Evolutionary conservation across 2,888 invertebrate species (phyloP).

Genomic region (Tuberolachnus salignus): DNA sequence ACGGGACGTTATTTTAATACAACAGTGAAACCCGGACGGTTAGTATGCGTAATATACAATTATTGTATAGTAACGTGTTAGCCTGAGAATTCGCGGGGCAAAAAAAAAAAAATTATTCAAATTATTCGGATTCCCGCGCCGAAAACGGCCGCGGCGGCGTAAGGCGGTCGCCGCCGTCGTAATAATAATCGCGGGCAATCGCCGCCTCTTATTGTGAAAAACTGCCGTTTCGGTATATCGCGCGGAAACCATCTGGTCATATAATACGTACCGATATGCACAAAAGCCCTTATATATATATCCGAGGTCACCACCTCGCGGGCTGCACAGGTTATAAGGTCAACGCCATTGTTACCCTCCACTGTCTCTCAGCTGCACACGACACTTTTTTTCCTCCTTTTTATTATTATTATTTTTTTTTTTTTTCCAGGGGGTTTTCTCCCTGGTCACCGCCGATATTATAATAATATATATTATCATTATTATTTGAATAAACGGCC

Average conservation of each 20-base stretch:
- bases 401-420: not conserved
- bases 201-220: constrained; percentile 42
- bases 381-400: constrained; percentile 20
- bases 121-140: constrained; percentile 32
- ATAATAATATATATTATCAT: too few species aligned
- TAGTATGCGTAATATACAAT: too few species aligned
- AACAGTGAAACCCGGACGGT: too few species aligned
- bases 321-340: constrained; percentile 49
- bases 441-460: constrained; percentile 21
- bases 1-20: too few species aligned
- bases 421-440: constrained; percentile 38
- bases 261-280: too few species aligned
- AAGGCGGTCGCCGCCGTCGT: not conserved
- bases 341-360: constrained; percentile 36
- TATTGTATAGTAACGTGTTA: not conserved
- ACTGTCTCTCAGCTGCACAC: constrained; percentile 38
- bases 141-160: constrained; percentile 4
- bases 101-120: constrained; percentile 15
- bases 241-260: constrained; percentile 45
- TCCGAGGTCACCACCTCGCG: constrained; percentile 47
- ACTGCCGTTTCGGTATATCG: constrained; percentile 34
- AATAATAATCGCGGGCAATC: constrained; percentile 19
- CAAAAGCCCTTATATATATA: too few species aligned
- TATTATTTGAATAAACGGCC: constrained; percentile 49
- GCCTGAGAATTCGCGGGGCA: not conserved